Evolutionary conservation across 1,140 invertebrate genomes (phyloP), one percentile per base, ranked within the genome.

Genomic region (Zaprionus inermis): DNA sequence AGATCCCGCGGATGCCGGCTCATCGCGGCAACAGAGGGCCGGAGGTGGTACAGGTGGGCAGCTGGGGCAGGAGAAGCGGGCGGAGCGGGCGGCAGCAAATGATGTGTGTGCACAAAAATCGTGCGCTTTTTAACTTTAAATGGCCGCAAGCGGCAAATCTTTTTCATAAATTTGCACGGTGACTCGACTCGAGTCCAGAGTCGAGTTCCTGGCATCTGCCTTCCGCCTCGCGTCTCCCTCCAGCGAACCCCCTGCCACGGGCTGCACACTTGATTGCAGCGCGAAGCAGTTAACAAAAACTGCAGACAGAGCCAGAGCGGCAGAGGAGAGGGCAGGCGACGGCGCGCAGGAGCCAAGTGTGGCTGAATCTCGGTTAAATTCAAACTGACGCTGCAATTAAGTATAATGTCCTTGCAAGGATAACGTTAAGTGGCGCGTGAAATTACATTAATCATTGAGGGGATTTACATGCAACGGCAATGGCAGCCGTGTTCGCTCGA

Each of bases 381-480:
- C 81, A 90, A 90, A 88, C 85, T 90, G 86, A 90, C 78, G 81
- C 78, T 81, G 79, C 90, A 91, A 91, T 91, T 91, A 91, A 91
- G 81, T 82, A 81, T 86, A 91, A 91, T 91, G 84, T 90, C 90
- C 90, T 91, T 91, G 90, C 79, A 81, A 90, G 90, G 81, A 91
- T 91, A 91, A 91, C 82, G 90, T 83, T 91, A 91, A 91, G 89
- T 91, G 81, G 90, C 84, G 89, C 84, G 89, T 91, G 79, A 91
- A 91, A 91, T 91, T 91, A 91, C 90, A 91, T 91, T 91, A 91
- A 91, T 91, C 90, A 91, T 91, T 91, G 82, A 90, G 77, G 79
- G 77, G 82, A 86, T 91, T 91, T 81, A 82, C 84, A 88, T 88
- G 83, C 83, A 86, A 70, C 64, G 49, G 77, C 56, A 61, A 51